A percentile compares a stretch with the other conserved stretches of the same genome.
Conservation (phyloP, 2,888 invertebrate genomes). For the Ophion obscuratus region DNA sequence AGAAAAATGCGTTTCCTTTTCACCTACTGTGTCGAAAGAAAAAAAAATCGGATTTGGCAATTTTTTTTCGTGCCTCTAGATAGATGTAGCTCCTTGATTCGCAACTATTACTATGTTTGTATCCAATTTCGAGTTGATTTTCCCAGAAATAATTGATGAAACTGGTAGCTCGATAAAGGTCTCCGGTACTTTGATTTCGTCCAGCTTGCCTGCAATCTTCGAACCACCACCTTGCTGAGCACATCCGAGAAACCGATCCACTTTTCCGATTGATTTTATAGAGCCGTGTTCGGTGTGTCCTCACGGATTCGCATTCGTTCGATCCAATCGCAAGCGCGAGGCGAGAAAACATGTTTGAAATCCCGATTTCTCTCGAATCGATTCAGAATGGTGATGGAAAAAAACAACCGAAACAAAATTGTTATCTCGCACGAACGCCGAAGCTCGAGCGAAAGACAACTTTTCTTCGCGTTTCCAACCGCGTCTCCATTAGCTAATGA, state of each 20-base stretch:
- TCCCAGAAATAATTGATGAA: background rate
- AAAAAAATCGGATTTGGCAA: no score
- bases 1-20: no score
- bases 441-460: background rate
- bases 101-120: background rate
- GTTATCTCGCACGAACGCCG: background rate
- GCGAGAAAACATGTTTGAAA: constrained; percentile 68
- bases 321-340: background rate
- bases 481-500: constrained; percentile 78
- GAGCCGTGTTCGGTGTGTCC: constrained; percentile 13
- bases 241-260: background rate
- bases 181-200: background rate
- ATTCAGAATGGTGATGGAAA: background rate
- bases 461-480: constrained; percentile 69
- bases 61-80: no score
- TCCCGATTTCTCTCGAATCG: background rate
- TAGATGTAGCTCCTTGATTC: no score
- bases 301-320: constrained; percentile 33
- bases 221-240: constrained; percentile 1
- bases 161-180: background rate
- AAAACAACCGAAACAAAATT: background rate
- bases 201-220: background rate
- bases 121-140: background rate
- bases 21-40: no score
- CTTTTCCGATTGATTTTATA: constrained; percentile 10